phyloP scores from a whole-genome alignment of 2,888 invertebrate genomes.

The Mimumesa dahlbomi region DNA sequence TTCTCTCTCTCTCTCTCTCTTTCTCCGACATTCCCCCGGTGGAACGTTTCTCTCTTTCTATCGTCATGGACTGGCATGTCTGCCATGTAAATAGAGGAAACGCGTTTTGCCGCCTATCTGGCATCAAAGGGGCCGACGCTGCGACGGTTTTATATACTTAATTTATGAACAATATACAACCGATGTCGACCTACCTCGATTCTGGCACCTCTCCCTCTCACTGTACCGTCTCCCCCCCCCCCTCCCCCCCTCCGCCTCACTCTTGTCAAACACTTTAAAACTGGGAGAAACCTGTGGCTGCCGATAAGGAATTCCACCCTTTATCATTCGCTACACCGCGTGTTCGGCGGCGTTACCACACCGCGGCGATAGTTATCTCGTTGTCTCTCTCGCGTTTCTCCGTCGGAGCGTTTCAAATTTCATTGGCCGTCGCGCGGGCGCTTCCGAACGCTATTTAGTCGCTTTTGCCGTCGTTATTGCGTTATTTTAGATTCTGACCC shows the following conservation, averaged over 20 bases:
- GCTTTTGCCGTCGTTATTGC: slow-evolving; percentile 39
- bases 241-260: slow-evolving; percentile 3
- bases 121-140: slow-evolving; percentile 75
- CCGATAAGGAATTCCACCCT: slow-evolving; percentile 53
- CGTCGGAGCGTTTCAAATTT: slow-evolving; percentile 48
- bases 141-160: slow-evolving; percentile 75
- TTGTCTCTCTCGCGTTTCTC: slow-evolving; percentile 34
- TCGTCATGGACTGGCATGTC: slow-evolving; percentile 48
- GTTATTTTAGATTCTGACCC: slow-evolving; percentile 39
- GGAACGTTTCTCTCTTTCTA: slow-evolving; percentile 12
- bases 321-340: slow-evolving; percentile 46
- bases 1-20: slow-evolving; percentile 13
- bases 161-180: slow-evolving; percentile 77
- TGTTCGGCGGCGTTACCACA: slow-evolving; percentile 26
- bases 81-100: slow-evolving; percentile 68
- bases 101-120: slow-evolving; percentile 70
- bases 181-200: slow-evolving; percentile 66
- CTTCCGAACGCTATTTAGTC: slow-evolving; percentile 22
- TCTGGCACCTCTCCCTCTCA: slow-evolving; percentile 68
- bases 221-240: slow-evolving; percentile 7
- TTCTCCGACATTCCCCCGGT: slow-evolving; percentile 9
- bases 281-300: slow-evolving; percentile 30
- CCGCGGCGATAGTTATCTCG: slow-evolving; percentile 44
- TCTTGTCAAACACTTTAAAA: slow-evolving; percentile 33
- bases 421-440: slow-evolving; percentile 38